Conservation (phyloP, 2,113 vertebrate species). For the Taxidea taxus region DNA sequence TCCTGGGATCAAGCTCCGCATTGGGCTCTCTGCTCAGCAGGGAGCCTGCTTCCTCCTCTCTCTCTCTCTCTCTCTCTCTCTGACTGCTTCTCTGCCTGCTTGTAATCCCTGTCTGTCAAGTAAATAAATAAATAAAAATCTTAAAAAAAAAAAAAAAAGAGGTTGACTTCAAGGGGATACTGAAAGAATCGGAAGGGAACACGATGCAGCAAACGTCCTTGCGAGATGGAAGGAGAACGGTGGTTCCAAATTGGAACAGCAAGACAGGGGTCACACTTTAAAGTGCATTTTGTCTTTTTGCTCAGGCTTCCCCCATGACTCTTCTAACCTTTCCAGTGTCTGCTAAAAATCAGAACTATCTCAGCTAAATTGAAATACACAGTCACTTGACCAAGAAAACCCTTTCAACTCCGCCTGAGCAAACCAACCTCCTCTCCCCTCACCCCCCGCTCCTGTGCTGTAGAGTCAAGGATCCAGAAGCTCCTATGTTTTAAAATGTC, state of each 20-base stretch:
- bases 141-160: too few relatives aligned
- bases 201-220: background rate
- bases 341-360: conserved; percentile 39
- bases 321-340: background rate
- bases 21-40: too few relatives aligned
- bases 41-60: too few relatives aligned
- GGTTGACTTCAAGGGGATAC: background rate
- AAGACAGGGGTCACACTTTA: background rate
- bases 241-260: background rate
- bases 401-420: conserved; percentile 16
- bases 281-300: background rate
- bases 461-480: conserved; percentile 55
- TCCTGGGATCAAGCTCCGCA: too few relatives aligned
- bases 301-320: background rate
- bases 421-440: background rate
- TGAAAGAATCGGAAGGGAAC: background rate
- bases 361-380: background rate
- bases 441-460: background rate
- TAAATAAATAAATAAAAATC: too few relatives aligned
- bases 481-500: conserved; percentile 62
- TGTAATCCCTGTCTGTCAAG: too few relatives aligned
- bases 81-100: too few relatives aligned
- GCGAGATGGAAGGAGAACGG: background rate
- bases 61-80: too few relatives aligned
- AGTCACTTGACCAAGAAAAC: conserved; percentile 21